phyloP scores from a whole-genome alignment of 2,113 vertebrate genomes.

The Polypterus bichir region DNA sequence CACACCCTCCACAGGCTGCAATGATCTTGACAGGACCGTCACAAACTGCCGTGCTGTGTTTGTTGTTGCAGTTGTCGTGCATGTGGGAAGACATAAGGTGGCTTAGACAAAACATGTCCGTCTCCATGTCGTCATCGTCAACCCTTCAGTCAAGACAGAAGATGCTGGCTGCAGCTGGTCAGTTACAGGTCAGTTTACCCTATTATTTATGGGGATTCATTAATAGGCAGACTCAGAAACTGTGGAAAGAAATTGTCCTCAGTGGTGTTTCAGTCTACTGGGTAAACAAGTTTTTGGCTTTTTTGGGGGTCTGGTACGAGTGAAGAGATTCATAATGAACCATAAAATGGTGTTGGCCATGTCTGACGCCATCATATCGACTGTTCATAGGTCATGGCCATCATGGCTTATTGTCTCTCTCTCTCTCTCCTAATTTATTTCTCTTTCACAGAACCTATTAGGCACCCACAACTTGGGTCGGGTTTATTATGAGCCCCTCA shows the following conservation, averaged over 20 bases:
- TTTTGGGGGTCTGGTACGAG: too few relatives aligned
- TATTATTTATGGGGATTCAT: too few relatives aligned
- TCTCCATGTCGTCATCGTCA: slow-evolving; percentile 83
- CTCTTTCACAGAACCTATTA: slow-evolving; percentile 68
- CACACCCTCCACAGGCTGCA: too few relatives aligned
- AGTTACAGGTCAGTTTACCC: slow-evolving; percentile 70
- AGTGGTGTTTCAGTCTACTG: too few relatives aligned
- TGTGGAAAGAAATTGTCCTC: too few relatives aligned
- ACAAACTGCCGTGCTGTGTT: not conserved
- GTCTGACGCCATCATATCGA: too few relatives aligned
- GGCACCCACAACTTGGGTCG: slow-evolving; percentile 88
- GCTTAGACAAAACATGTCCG: slow-evolving; percentile 77
- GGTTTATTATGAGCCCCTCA: slow-evolving; percentile 90
- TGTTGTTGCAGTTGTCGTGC: slow-evolving; percentile 76
- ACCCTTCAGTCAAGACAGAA: slow-evolving; percentile 82
- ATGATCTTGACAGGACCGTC: too few relatives aligned
- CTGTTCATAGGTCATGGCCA: too few relatives aligned
- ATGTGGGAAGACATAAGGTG: slow-evolving; percentile 97
- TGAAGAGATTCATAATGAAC: too few relatives aligned
- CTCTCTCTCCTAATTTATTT: slow-evolving; percentile 14
- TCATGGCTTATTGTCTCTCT: not conserved
- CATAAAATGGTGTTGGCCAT: too few relatives aligned
- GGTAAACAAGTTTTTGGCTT: too few relatives aligned
- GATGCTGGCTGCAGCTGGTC: slow-evolving; percentile 81
- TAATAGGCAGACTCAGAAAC: too few relatives aligned